These are phyloP conservation scores for Rhopilema esculentum DNA, from an alignment of 30 jellyfish, hydroid and myxozoan species.

Conservation along the genomic window DNA sequence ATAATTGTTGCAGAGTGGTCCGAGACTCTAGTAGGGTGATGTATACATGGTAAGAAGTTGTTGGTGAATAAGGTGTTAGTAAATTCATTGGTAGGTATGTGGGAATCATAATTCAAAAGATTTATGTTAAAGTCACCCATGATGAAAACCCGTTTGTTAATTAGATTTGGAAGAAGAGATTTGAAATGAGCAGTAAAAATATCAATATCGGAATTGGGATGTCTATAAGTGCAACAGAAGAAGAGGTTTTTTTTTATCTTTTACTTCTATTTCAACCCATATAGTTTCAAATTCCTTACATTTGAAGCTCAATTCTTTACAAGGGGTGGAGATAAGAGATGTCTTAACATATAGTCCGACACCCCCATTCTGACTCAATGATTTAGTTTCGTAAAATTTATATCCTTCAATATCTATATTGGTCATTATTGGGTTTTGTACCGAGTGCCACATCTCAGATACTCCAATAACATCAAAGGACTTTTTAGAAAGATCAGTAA, in stretches of 20 bases:
- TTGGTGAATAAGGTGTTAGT: conserved; percentile 21
- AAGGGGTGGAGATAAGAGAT: neutral
- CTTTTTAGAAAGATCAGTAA: conserved; percentile 2
- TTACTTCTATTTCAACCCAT: conserved; percentile 3
- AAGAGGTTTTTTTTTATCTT: conserved; percentile 10
- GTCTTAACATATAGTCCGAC: conserved; percentile 32
- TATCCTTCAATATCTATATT: conserved; percentile 13
- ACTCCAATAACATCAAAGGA: conserved; percentile 27
- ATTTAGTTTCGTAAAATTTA: conserved; percentile 1
- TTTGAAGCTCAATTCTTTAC: conserved; percentile 26
- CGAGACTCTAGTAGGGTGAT: conserved; percentile 30
- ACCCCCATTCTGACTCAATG: conserved; percentile 44
- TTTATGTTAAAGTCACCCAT: conserved; percentile 18
- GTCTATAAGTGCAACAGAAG: conserved; percentile 44
- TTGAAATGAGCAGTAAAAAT: conserved; percentile 9
- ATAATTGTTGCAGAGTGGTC: conserved; percentile 27
- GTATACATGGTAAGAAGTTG: conserved; percentile 38
- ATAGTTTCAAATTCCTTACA: conserved; percentile 1
- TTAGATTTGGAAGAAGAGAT: neutral
- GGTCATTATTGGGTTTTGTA: conserved; percentile 3
- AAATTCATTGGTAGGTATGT: conserved; percentile 33
- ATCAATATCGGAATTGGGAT: conserved; percentile 40
- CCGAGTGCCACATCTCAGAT: conserved; percentile 52
- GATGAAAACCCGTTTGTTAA: conserved; percentile 33
- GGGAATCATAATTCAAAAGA: conserved; percentile 26